Evolutionary conservation across 2,888 invertebrate genomes (phyloP).

Genomic region (Pandemis corylana): DNA sequence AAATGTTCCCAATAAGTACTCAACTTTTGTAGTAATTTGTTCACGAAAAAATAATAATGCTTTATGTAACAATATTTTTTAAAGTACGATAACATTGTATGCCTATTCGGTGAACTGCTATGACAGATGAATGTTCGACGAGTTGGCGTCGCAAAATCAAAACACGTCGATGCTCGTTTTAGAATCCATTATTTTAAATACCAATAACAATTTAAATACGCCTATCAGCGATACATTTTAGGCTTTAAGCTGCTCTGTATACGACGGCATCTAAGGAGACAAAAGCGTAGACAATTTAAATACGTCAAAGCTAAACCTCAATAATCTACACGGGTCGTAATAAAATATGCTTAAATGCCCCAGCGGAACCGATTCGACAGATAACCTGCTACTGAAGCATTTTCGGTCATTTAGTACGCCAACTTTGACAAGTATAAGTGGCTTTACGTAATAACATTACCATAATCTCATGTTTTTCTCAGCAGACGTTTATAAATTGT

Average conservation of each 20-base stretch:
- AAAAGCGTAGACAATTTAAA: neutral
- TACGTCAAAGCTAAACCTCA: neutral
- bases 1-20: neutral
- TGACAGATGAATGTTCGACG: neutral
- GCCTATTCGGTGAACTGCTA: too few species aligned
- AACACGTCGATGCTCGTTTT: neutral
- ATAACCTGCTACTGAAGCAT: slow-evolving; percentile 29
- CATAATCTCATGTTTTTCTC: slow-evolving; percentile 31
- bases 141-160: neutral
- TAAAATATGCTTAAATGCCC: slow-evolving; percentile 19
- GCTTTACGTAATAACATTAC: slow-evolving; percentile 37
- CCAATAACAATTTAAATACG: neutral
- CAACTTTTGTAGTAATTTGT: too few species aligned
- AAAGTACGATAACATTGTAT: too few species aligned
- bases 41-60: too few species aligned
- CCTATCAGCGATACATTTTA: neutral
- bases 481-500: slow-evolving; percentile 35
- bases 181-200: neutral
- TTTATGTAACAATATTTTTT: too few species aligned
- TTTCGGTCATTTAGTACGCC: slow-evolving; percentile 18
- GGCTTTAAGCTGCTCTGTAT: neutral
- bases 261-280: neutral
- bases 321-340: slow-evolving; percentile 14
- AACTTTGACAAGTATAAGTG: slow-evolving; percentile 25
- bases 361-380: slow-evolving; percentile 24